phyloP scores from a whole-genome alignment of 1,140 invertebrate genomes.

The Bombus sylvicola region DNA sequence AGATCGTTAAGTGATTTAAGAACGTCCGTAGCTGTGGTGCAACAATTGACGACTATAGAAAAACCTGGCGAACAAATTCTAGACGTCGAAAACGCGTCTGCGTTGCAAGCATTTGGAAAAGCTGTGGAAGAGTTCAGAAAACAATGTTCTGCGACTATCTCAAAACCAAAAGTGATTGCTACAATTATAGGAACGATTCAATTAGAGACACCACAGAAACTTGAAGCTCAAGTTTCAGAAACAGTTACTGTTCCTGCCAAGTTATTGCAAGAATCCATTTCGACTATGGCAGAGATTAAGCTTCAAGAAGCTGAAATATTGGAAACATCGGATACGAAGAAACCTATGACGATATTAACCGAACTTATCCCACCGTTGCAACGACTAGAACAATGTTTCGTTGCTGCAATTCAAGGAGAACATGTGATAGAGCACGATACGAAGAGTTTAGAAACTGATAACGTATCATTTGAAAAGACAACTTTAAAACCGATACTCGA shows the following conservation, averaged over 20 bases:
- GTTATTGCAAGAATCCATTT: constrained; percentile 53
- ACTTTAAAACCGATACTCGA: constrained; percentile 48
- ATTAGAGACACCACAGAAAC: constrained; percentile 6
- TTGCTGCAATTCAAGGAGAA: constrained; percentile 51
- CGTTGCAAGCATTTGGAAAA: constrained; percentile 53
- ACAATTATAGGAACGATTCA: constrained; percentile 12
- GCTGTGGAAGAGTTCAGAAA: constrained; percentile 53
- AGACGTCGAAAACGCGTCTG: constrained; percentile 48
- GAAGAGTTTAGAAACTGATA: constrained; percentile 1
- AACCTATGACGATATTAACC: constrained; percentile 33
- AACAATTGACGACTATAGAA: constrained; percentile 51
- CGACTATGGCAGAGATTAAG: constrained; percentile 54
- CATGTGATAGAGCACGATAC: constrained; percentile 27
- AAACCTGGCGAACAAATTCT: constrained; percentile 42
- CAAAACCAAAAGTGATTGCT: constrained; percentile 37
- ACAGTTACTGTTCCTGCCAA: constrained; percentile 37
- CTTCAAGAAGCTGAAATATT: constrained; percentile 51
- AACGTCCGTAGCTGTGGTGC: constrained; percentile 50
- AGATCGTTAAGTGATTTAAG: constrained; percentile 48
- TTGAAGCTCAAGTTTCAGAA: neutral
- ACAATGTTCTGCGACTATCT: constrained; percentile 26
- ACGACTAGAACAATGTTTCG: constrained; percentile 53
- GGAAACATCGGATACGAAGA: constrained; percentile 28
- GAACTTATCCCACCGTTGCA: constrained; percentile 49
- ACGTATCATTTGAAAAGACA: constrained; percentile 28